Evolutionary conservation across 37 sponge, comb jelly and placozoan species (phyloP), one percentile per base, ranked within the genome.

Genomic region (Hormiphora californensis): DNA sequence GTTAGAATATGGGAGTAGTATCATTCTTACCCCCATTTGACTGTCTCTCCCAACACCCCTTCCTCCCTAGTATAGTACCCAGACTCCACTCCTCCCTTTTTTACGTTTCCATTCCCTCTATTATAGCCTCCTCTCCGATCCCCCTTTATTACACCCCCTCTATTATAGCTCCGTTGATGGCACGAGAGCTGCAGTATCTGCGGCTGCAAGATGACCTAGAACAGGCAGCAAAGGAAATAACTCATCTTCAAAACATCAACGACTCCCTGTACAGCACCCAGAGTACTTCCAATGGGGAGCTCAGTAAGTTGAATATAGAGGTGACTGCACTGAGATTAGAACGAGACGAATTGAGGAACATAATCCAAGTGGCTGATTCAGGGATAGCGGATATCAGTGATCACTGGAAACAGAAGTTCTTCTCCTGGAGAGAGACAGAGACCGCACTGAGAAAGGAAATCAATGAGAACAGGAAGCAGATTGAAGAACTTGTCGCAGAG

Each of bases 401-500:
- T 65, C 81, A 73, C 22, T 73, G 81, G 81, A 73, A 73, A 17
- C 23, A 73, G 35, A 73, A 73, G 23, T 73, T 73, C 38, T 73
- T 73, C 22, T 27, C 38, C 21, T 73, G 81, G 81, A 39, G 81
- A 73, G 81, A 73, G 38, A 73, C 81, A 11, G 81, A 73, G 43
- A 36, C 35, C 11, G 46, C 40, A 3, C 81, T 73, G 17, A 17
- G 40, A 46, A 33, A 73, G 23, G 81, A 73, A 33, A 33, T 73
- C 43, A 15, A n/a, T 8, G 19, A 73, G 41, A 9, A 19, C 5
- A 73, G 43, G 43, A 46, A 73, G 21, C 19, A 41, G 81, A 32
- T 33, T 43, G 39, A 73, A 5, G 81, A 73, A 22, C 3, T 73
- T 21, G 21, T 7, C 5, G 8, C 32, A 5, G 46, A 40, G n/a